A percentile compares a stretch with the other conserved stretches of the same genome.
phyloP scores from a whole-genome alignment of 2,888 invertebrate genomes.

The Melolontha melolontha region DNA sequence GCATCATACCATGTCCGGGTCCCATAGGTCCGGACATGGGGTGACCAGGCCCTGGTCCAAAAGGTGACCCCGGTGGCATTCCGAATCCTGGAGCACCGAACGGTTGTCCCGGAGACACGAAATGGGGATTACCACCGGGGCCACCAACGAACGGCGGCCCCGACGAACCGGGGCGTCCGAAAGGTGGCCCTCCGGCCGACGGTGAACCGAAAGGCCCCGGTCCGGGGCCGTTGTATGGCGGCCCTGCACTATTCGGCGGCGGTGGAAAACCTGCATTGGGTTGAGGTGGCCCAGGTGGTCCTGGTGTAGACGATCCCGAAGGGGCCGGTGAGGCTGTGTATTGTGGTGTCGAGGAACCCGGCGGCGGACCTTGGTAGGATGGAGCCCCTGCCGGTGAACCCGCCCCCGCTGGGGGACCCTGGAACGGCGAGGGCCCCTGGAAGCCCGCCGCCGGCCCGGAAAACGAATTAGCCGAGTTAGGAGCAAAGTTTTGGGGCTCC shows the following conservation, averaged over 20 bases:
- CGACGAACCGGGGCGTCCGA: constrained; percentile 75
- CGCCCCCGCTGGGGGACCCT: constrained; percentile 77
- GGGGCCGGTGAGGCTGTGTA: constrained; percentile 90
- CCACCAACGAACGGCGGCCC: constrained; percentile 78
- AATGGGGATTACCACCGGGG: constrained; percentile 77
- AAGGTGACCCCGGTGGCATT: constrained; percentile 79
- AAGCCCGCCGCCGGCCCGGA: constrained; percentile 71
- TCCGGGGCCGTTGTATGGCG: constrained; percentile 78
- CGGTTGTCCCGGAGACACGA: constrained; percentile 72
- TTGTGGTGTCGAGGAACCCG: constrained; percentile 82
- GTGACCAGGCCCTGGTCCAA: constrained; percentile 74
- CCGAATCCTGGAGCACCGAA: constrained; percentile 77
- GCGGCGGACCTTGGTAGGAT: constrained; percentile 68
- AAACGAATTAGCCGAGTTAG: constrained; percentile 72
- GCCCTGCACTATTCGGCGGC: constrained; percentile 72
- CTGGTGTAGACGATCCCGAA: constrained; percentile 85
- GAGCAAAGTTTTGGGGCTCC: constrained; percentile 75
- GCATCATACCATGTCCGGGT: constrained; percentile 71
- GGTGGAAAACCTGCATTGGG: constrained; percentile 70
- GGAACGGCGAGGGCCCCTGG: constrained; percentile 71
- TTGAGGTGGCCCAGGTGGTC: constrained; percentile 80
- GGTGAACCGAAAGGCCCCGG: constrained; percentile 78
- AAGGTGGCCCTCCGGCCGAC: constrained; percentile 69
- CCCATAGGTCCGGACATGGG: constrained; percentile 75
- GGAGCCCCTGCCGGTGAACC: constrained; percentile 79